A percentile compares a stretch with the other conserved stretches of the same genome.
phyloP scores from a whole-genome alignment of 2,888 invertebrate genomes.

The Pasiphila rectangulata region DNA sequence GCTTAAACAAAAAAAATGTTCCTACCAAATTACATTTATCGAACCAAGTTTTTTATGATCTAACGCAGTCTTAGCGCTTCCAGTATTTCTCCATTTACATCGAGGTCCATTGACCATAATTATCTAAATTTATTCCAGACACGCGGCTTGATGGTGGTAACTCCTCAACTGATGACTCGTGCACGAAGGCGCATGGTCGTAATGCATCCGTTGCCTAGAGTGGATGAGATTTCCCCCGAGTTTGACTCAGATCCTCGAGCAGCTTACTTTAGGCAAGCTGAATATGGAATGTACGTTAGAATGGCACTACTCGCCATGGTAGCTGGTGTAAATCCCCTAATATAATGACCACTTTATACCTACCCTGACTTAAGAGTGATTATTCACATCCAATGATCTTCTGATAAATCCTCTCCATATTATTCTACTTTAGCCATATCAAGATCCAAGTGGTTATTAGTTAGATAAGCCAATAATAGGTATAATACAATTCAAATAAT shows the following conservation, averaged over 20 bases:
- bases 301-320: conserved; percentile 98
- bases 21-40: too few relatives aligned
- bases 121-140: conserved; percentile 84
- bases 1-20: too few relatives aligned
- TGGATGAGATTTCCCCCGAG: conserved; percentile 96
- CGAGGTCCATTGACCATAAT: too few relatives aligned
- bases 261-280: conserved; percentile 98
- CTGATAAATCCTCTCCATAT: too few relatives aligned
- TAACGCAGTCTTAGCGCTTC: too few relatives aligned
- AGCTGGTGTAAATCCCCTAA: conserved; percentile 83
- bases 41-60: too few relatives aligned
- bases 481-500: too few relatives aligned
- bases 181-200: conserved; percentile 97
- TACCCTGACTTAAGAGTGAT: neutral
- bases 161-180: conserved; percentile 96
- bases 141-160: conserved; percentile 93
- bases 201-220: conserved; percentile 97
- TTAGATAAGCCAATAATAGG: too few relatives aligned
- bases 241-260: conserved; percentile 98
- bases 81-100: too few relatives aligned
- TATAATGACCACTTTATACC: conserved; percentile 34
- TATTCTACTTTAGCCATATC: too few relatives aligned
- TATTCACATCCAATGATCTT: neutral
- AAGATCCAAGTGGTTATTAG: too few relatives aligned
- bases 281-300: conserved; percentile 98